These are phyloP conservation scores for Tortrix viridana DNA, from an alignment of 2,888 invertebrate genomes.

Conservation along the genomic window DNA sequence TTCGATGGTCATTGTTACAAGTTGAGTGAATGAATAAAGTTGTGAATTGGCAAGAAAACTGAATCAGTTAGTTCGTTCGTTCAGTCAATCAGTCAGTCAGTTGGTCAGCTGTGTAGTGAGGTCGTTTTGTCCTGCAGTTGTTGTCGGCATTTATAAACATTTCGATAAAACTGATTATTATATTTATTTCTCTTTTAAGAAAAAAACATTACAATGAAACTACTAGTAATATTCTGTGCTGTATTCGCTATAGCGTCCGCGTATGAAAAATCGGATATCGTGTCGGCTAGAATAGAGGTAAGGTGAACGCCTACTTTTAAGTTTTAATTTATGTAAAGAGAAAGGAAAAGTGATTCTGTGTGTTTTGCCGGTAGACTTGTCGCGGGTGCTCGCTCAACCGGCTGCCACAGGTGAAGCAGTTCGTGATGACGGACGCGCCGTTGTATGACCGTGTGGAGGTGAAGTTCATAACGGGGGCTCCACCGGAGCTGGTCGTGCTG, in stretches of 20 bases:
- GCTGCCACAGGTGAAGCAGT: slow-evolving; percentile 86
- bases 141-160: neutral
- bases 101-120: too few species aligned
- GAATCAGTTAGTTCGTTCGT: too few species aligned
- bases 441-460: slow-evolving; percentile 85
- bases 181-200: neutral
- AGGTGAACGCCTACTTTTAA: slow-evolving; percentile 11
- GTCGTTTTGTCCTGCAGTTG: too few species aligned
- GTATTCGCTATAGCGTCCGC: slow-evolving; percentile 50
- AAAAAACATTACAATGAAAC: slow-evolving; percentile 47
- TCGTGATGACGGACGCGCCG: slow-evolving; percentile 88
- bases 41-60: too few species aligned
- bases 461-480: slow-evolving; percentile 87
- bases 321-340: neutral
- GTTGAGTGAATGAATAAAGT: too few species aligned
- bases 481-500: slow-evolving; percentile 86
- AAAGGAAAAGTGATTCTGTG: neutral
- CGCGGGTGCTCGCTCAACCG: slow-evolving; percentile 87
- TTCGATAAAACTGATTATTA: neutral
- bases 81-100: too few species aligned
- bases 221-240: slow-evolving; percentile 48
- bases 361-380: slow-evolving; percentile 84
- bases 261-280: slow-evolving; percentile 64
- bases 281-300: slow-evolving; percentile 78
- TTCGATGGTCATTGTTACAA: too few species aligned